A percentile compares a stretch with the other conserved stretches of the same genome.
Conservation (phyloP, 2,113 vertebrate genomes). For the Macrotus californicus region DNA sequence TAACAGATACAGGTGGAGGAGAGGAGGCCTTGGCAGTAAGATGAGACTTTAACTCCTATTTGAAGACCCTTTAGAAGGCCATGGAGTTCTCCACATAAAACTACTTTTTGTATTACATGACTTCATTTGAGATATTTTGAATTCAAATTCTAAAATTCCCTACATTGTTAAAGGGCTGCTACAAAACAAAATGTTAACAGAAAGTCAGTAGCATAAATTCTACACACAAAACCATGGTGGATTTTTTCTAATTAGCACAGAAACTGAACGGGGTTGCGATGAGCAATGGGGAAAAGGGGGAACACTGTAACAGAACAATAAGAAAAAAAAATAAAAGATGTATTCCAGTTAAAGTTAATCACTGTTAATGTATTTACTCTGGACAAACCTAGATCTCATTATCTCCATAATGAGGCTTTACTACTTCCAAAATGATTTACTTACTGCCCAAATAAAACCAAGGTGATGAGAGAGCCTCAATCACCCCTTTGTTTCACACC, state of each 20-base stretch:
- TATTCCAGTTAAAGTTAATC: not conserved
- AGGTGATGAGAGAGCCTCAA: not conserved
- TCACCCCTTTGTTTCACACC: not conserved
- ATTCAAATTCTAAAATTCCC: slow-evolving; percentile 17
- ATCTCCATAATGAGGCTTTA: not conserved
- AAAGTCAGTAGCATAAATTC: not conserved
- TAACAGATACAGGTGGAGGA: not conserved
- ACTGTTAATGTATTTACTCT: not conserved
- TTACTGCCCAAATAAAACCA: not conserved
- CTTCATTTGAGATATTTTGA: not conserved
- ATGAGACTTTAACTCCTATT: not conserved
- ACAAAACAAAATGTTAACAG: not conserved
- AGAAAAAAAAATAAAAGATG: not conserved
- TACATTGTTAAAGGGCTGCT: not conserved
- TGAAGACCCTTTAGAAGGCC: not conserved
- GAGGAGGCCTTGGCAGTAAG: not conserved
- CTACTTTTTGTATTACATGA: not conserved
- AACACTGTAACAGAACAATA: too few species aligned
- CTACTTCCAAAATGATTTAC: slow-evolving; percentile 47
- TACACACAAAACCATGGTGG: not conserved
- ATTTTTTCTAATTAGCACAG: slow-evolving; percentile 22
- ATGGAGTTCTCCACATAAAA: not conserved
- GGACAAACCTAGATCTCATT: not conserved
- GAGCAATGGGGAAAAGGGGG: too few species aligned
- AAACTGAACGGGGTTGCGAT: not conserved